Percentiles rank a stretch among this genome's conserved stretches.
phyloP scores from a whole-genome alignment of 2,888 invertebrate species.

The Chrysolina americana region DNA sequence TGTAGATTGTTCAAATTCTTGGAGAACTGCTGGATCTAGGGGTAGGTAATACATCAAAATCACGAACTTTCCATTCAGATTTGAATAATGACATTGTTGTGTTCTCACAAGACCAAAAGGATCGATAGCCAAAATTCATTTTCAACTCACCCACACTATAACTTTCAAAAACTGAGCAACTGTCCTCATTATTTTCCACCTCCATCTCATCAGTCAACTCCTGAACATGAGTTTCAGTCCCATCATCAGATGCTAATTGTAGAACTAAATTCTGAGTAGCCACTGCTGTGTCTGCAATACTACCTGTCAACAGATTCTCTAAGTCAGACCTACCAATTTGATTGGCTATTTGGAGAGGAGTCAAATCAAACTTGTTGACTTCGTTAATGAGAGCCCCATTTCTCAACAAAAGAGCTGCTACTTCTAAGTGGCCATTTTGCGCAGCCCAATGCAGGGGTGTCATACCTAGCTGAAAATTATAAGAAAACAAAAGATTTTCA shows the following conservation, averaged over 20 bases:
- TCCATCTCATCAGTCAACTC: constrained; percentile 44
- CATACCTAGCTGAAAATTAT: constrained; percentile 79
- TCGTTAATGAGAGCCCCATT: constrained; percentile 81
- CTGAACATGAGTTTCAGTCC: constrained; percentile 49
- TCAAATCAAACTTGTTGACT: constrained; percentile 82
- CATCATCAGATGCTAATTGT: constrained; percentile 52
- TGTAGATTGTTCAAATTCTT: constrained; percentile 5
- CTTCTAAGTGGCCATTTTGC: constrained; percentile 81
- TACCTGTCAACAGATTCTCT: constrained; percentile 72
- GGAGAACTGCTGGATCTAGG: constrained; percentile 1
- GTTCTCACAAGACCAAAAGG: too few relatives aligned
- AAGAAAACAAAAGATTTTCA: neutral
- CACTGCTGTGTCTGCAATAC: constrained; percentile 56
- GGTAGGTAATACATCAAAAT: too few relatives aligned
- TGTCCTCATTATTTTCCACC: constrained; percentile 39
- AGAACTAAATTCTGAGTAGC: constrained; percentile 59
- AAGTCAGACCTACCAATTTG: constrained; percentile 78
- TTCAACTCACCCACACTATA: constrained; percentile 28
- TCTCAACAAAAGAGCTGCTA: constrained; percentile 80
- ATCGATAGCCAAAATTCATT: neutral
- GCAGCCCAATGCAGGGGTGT: constrained; percentile 96
- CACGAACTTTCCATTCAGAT: too few relatives aligned
- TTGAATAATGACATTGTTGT: too few relatives aligned
- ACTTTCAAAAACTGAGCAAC: constrained; percentile 31
- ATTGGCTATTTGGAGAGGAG: constrained; percentile 78